Conservation (phyloP, 2,113 vertebrate species). For the Hippocampus guttulatus region DNA sequence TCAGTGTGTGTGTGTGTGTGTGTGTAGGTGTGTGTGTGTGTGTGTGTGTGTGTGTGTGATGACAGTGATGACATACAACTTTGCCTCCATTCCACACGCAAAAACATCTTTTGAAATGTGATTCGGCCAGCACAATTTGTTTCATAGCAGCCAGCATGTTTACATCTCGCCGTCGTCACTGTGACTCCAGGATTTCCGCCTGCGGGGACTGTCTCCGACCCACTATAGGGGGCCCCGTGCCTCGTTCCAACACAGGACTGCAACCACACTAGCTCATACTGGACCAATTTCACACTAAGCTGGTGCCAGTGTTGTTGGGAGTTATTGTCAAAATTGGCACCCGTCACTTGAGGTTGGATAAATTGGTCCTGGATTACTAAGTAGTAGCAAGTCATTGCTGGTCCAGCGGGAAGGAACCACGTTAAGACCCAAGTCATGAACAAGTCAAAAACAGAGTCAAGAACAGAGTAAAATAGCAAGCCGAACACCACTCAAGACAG, state of each 20-base stretch:
- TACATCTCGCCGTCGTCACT: conserved; percentile 47
- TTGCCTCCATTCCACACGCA: conserved; percentile 16
- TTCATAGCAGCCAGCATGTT: conserved; percentile 55
- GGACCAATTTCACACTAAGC: neutral
- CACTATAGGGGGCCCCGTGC: conserved; percentile 15
- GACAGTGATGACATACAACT: neutral
- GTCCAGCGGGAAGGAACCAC: too few species aligned
- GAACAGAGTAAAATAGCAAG: too few species aligned
- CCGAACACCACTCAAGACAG: too few species aligned
- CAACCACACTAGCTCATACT: neutral
- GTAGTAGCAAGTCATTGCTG: too few species aligned
- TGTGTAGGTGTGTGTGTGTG: too few species aligned
- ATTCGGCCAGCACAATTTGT: conserved; percentile 53
- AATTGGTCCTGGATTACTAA: too few species aligned
- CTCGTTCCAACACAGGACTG: neutral
- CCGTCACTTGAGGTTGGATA: neutral
- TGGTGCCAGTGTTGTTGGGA: neutral
- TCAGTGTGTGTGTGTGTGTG: too few species aligned
- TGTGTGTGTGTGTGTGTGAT: too few species aligned
- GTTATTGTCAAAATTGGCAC: neutral
- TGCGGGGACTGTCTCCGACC: neutral
- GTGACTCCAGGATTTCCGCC: conserved; percentile 64
- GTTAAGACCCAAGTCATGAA: too few species aligned
- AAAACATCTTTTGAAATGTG: conserved; percentile 49
- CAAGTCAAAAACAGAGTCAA: too few species aligned